phyloP scores from a whole-genome alignment of 2,888 invertebrate species.

The Diplazon laetatorius region DNA sequence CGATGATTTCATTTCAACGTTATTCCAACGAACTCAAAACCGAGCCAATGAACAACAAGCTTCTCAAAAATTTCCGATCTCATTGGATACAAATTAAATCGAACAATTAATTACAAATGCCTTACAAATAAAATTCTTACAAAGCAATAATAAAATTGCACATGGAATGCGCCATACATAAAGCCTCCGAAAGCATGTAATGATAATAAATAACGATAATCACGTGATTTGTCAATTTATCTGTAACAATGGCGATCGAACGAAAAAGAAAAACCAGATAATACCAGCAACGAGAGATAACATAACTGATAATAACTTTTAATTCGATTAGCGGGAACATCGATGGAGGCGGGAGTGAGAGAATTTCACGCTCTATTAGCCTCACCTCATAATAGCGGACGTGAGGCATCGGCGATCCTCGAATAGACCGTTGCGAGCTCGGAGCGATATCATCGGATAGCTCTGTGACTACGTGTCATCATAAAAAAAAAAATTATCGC shows the following conservation, averaged over 20 bases:
- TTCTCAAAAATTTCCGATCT: too few relatives aligned
- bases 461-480: slow-evolving; percentile 4
- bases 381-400: slow-evolving; percentile 11
- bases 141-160: not conserved
- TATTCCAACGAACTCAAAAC: too few relatives aligned
- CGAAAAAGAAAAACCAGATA: too few relatives aligned
- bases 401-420: not conserved
- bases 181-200: too few relatives aligned
- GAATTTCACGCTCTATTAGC: not conserved
- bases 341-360: too few relatives aligned
- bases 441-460: too few relatives aligned
- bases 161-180: not conserved
- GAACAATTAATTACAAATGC: too few relatives aligned
- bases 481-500: slow-evolving; percentile 29
- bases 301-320: slow-evolving; percentile 17
- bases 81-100: too few relatives aligned
- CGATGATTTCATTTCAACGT: too few relatives aligned
- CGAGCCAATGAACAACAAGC: too few relatives aligned
- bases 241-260: not conserved
- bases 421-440: not conserved
- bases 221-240: not conserved
- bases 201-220: slow-evolving; percentile 9
- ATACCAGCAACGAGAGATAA: slow-evolving; percentile 5
- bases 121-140: too few relatives aligned
- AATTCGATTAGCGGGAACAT: slow-evolving; percentile 6